phyloP scores from a whole-genome alignment of 2,797 vertebrate species.

The Cuculus canorus region DNA sequence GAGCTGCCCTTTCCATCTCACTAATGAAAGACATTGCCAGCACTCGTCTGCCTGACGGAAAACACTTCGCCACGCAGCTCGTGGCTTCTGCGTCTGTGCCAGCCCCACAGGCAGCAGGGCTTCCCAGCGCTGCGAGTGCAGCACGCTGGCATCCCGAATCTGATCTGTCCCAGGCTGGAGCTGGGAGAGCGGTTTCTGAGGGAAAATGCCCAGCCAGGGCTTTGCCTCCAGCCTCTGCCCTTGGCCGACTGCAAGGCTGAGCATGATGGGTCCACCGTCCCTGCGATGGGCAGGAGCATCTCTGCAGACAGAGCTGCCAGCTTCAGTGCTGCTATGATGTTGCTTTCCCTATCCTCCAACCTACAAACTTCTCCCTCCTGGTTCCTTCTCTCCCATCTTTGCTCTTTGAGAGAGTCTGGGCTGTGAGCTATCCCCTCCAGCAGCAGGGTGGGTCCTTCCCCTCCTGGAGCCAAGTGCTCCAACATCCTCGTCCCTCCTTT shows the following conservation, averaged over 20 bases:
- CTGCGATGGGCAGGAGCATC: rapidly evolving
- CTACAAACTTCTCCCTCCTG: background rate
- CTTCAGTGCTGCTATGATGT: background rate
- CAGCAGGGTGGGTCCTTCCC: background rate
- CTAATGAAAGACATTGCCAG: background rate
- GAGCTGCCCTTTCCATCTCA: conserved; percentile 39
- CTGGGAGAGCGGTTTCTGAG: background rate
- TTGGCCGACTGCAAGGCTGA: rapidly evolving
- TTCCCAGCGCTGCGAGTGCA: background rate
- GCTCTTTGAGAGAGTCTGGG: background rate
- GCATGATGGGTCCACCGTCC: background rate
- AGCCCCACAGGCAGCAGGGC: background rate
- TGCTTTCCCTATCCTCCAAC: background rate
- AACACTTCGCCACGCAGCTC: background rate
- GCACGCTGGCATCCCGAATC: background rate
- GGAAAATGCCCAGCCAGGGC: background rate
- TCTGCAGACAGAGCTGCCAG: background rate
- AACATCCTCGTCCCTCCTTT: background rate
- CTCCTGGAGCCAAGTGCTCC: background rate
- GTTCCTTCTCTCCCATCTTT: background rate
- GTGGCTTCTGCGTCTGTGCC: background rate
- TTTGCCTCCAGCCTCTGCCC: background rate
- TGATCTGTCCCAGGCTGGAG: background rate
- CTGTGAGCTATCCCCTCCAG: background rate
- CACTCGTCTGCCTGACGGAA: background rate